Evolutionary conservation across 2,888 invertebrate species (phyloP).

Genomic region (Luperina testacea): DNA sequence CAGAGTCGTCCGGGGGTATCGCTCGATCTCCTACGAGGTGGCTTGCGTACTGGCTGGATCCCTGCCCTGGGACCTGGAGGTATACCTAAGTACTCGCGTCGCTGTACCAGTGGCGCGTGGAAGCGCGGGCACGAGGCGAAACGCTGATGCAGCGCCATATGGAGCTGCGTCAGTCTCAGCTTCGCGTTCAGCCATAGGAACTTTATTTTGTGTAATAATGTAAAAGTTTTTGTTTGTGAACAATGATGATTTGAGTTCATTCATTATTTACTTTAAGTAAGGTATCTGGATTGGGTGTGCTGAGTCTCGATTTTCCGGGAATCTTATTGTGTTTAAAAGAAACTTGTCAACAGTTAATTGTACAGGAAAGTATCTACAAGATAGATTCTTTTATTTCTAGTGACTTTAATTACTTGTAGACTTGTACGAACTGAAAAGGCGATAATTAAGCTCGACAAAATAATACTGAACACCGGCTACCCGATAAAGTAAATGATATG

Average conservation of each 20-base stretch:
- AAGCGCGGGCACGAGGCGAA: no score
- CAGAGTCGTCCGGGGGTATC: no score
- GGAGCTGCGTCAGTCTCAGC: no score
- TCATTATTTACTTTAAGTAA: not conserved
- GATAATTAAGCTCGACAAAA: conserved; percentile 20
- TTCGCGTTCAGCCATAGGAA: not conserved
- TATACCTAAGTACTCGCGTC: no score
- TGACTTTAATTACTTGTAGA: conserved; percentile 28
- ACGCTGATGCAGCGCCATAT: no score
- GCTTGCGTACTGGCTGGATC: no score
- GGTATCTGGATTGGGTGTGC: not conserved
- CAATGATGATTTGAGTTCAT: not conserved
- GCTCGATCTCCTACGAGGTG: no score
- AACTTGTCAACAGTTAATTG: conserved; percentile 7
- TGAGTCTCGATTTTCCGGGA: not conserved
- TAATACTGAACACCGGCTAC: not conserved
- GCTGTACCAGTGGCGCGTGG: no score
- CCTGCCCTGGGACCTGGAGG: no score
- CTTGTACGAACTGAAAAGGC: conserved; percentile 32
- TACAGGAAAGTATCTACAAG: conserved; percentile 3
- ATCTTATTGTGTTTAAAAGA: conserved; percentile 1
- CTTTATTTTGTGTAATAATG: conserved; percentile 2
- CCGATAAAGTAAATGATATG: not conserved
- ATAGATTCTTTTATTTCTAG: conserved; percentile 19
- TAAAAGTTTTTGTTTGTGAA: not conserved